Evolutionary conservation across 2,888 invertebrate species (phyloP).

Genomic region (Thyatira batis): DNA sequence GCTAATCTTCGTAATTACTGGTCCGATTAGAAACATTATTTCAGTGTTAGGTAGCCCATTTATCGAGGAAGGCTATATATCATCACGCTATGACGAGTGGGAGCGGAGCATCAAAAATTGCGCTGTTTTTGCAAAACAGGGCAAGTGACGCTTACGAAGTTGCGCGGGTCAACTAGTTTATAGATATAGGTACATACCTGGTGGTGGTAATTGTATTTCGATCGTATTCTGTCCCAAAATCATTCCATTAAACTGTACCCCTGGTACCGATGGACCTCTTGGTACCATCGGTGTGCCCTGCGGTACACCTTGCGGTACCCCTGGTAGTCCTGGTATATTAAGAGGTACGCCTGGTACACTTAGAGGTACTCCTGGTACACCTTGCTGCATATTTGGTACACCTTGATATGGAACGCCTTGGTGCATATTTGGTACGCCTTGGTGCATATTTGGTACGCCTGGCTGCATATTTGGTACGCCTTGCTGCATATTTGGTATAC

Average conservation of each 20-base stretch:
- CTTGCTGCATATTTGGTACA: neutral
- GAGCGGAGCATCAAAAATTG: too few species aligned
- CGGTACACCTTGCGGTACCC: neutral
- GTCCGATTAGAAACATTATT: too few species aligned
- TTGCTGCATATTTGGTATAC: too few species aligned
- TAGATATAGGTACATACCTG: slow-evolving; percentile 9
- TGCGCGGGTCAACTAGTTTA: too few species aligned
- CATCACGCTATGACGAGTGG: too few species aligned
- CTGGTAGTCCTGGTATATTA: neutral
- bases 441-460: neutral
- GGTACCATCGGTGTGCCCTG: neutral
- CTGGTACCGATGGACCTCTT: neutral
- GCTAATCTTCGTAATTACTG: too few species aligned
- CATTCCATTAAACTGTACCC: neutral
- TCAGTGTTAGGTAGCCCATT: too few species aligned
- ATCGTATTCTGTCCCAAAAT: slow-evolving; percentile 14
- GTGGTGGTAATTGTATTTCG: slow-evolving; percentile 27
- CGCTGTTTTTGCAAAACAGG: too few species aligned
- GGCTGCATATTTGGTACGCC: neutral
- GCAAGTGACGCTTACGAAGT: too few species aligned
- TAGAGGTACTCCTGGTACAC: neutral
- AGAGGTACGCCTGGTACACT: neutral
- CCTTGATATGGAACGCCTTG: neutral
- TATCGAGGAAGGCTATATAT: too few species aligned
- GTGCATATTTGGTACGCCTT: too few species aligned